Percentiles rank a stretch among this genome's conserved stretches.
Conservation (phyloP, 2,113 vertebrate genomes). For the Leptodactylus fuscus region DNA sequence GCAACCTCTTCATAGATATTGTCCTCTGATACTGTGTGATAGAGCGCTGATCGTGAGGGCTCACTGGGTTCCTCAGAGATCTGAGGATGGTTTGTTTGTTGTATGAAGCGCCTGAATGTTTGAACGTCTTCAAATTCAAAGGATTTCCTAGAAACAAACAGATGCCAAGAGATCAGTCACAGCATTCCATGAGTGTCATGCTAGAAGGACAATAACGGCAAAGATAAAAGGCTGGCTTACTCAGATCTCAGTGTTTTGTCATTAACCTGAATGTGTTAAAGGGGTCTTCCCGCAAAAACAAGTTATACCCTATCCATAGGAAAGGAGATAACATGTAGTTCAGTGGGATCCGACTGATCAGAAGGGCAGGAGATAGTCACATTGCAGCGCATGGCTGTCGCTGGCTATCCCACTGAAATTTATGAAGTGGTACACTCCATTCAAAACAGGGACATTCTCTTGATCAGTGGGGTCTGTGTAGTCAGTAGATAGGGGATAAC, state of each 20-base stretch:
- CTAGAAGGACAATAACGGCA: not conserved
- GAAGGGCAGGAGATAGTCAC: too few species aligned
- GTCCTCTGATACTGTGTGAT: constrained; percentile 89
- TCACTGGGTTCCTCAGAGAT: constrained; percentile 70
- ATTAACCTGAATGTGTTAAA: too few species aligned
- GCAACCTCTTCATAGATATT: constrained; percentile 97
- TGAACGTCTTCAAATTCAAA: constrained; percentile 97
- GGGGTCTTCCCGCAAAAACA: too few species aligned
- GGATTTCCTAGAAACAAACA: constrained; percentile 85
- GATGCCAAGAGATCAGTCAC: constrained; percentile 24
- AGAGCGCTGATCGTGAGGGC: constrained; percentile 73
- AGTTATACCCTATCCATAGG: too few species aligned
- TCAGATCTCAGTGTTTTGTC: not conserved
- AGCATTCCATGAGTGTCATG: not conserved
- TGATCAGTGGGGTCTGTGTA: too few species aligned
- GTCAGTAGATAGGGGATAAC: too few species aligned
- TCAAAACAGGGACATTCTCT: too few species aligned
- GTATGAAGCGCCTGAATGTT: constrained; percentile 72
- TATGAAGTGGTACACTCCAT: too few species aligned
- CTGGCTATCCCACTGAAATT: too few species aligned
- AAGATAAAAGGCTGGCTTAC: not conserved
- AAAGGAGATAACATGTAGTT: too few species aligned
- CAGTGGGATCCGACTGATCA: too few species aligned
- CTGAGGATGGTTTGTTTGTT: constrained; percentile 67
- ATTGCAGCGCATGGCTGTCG: too few species aligned